Percentiles rank a stretch among this genome's conserved stretches.
These are phyloP conservation scores for Lithophane socia DNA, from an alignment of 2,888 invertebrate species.

Conservation along the genomic window DNA sequence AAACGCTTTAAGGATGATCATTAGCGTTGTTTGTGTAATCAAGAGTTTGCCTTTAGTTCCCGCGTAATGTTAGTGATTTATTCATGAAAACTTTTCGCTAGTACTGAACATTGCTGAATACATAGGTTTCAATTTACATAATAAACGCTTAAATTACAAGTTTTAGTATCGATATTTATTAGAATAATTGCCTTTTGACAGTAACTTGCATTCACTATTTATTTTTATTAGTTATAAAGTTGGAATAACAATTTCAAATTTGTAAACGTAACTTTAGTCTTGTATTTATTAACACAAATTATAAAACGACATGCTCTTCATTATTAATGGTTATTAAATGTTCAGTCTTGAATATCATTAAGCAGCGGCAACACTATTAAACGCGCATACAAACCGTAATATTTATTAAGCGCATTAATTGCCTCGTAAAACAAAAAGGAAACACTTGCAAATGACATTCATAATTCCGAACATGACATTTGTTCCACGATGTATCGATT, in stretches of 20 bases:
- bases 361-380: conserved; percentile 15
- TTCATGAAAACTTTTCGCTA: conserved; percentile 12
- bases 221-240: conserved; percentile 29
- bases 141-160: conserved; percentile 25
- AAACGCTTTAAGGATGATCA: conserved; percentile 50
- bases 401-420: conserved; percentile 40
- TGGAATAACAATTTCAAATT: conserved; percentile 26
- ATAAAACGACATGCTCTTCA: conserved; percentile 36
- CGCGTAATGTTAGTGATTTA: conserved; percentile 22
- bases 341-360: conserved; percentile 34
- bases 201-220: conserved; percentile 17
- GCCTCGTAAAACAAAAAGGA: conserved; percentile 53
- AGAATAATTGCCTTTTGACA: conserved; percentile 33
- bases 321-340: conserved; percentile 35
- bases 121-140: conserved; percentile 18
- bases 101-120: conserved; percentile 5
- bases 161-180: conserved; percentile 30
- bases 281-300: conserved; percentile 45
- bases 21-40: conserved; percentile 60
- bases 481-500: conserved; percentile 47
- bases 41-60: conserved; percentile 17
- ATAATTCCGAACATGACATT: conserved; percentile 27
- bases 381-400: conserved; percentile 3
- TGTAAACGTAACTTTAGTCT: conserved; percentile 22
- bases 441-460: conserved; percentile 30